These are phyloP conservation scores for Cerceris ruficornis DNA, from an alignment of 2,888 invertebrate species.

Conservation along the genomic window DNA sequence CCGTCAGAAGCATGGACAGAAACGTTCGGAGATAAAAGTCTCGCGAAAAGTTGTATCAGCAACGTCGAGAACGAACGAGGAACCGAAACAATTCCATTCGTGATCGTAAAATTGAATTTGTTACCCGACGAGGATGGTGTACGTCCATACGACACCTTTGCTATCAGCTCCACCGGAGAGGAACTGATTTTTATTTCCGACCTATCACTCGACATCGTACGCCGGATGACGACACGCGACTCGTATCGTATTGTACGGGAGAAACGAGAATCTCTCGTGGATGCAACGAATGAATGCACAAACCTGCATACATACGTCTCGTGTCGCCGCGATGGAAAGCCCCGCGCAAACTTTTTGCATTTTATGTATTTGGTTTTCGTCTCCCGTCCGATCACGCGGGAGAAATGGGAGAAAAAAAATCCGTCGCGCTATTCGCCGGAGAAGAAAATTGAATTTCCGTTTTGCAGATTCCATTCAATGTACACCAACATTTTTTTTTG, in stretches of 20 bases:
- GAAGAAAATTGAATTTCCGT: background rate
- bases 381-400: background rate
- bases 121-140: conserved; percentile 15
- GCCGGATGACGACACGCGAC: background rate
- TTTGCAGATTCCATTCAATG: background rate
- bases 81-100: conserved; percentile 30
- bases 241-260: conserved; percentile 8
- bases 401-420: background rate
- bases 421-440: background rate
- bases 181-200: conserved; percentile 32
- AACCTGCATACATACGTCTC: background rate
- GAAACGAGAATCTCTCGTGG: background rate
- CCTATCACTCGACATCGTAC: conserved; percentile 16
- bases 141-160: conserved; percentile 9
- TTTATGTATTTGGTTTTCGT: background rate
- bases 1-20: background rate
- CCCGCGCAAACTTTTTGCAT: background rate
- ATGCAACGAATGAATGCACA: background rate
- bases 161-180: conserved; percentile 6
- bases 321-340: conserved; percentile 1
- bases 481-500: background rate
- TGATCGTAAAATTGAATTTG: conserved; percentile 38
- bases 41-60: conserved; percentile 12
- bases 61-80: background rate
- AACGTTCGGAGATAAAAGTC: background rate